Conservation (phyloP, 2,113 vertebrate genomes). For the Paramisgurnus dabryanus region DNA sequence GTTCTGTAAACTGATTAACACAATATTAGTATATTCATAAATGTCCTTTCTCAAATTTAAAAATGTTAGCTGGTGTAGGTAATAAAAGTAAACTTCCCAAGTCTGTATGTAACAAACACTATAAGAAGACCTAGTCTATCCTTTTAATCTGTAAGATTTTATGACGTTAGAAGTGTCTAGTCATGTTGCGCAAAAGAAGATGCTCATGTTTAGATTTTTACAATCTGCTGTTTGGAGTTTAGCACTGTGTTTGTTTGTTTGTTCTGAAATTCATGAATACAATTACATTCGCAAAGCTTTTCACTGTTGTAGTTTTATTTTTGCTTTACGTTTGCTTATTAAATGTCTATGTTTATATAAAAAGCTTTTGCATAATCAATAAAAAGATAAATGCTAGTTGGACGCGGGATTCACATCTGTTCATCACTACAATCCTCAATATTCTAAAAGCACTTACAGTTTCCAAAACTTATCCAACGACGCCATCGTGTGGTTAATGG, state of each 20-base stretch:
- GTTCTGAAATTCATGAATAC: not conserved
- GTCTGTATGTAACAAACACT: too few relatives aligned
- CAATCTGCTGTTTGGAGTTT: not conserved
- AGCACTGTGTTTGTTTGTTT: not conserved
- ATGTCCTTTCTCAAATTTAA: not conserved
- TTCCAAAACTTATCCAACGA: not conserved
- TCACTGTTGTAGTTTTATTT: not conserved
- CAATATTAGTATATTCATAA: too few relatives aligned
- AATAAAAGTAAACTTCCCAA: too few relatives aligned
- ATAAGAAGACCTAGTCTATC: not conserved
- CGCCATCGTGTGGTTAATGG: constrained; percentile 23
- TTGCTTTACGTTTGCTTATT: not conserved
- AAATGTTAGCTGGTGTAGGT: too few relatives aligned
- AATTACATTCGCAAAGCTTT: not conserved
- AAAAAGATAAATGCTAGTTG: not conserved
- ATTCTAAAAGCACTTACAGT: not conserved
- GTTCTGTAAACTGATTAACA: too few relatives aligned
- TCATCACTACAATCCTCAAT: not conserved
- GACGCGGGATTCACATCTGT: constrained; percentile 5
- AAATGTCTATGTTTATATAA: not conserved
- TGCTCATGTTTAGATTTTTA: not conserved
- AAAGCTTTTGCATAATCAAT: not conserved
- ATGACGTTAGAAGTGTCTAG: too few relatives aligned
- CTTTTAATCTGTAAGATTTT: not conserved
- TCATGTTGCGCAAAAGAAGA: not conserved